These are phyloP conservation scores for Andrena flavipes DNA, from an alignment of 2,888 invertebrate species.

Conservation along the genomic window DNA sequence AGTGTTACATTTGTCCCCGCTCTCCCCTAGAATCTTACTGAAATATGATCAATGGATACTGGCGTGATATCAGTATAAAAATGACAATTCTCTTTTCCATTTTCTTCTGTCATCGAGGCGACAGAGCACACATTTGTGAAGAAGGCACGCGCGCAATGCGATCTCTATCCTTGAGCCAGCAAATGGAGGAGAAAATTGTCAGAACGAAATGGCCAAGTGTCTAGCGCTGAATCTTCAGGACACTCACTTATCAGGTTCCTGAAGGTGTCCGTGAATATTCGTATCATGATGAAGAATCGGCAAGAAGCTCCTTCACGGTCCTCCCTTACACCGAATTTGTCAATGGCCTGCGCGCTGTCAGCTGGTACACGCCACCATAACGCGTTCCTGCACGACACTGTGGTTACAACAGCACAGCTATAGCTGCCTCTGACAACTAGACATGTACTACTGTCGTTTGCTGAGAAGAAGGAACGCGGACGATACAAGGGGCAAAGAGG, in stretches of 20 bases:
- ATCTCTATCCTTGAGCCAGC: not conserved
- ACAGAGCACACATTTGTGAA: not conserved
- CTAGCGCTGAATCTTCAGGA: conserved; percentile 29
- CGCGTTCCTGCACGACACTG: conserved; percentile 63
- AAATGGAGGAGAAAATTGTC: not conserved
- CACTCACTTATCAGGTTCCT: conserved; percentile 82
- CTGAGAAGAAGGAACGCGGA: too few species aligned
- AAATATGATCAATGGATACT: too few species aligned
- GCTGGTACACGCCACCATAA: conserved; percentile 69
- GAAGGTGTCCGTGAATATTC: conserved; percentile 81
- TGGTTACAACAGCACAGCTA: conserved; percentile 48
- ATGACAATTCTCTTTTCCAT: too few species aligned
- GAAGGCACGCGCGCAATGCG: too few species aligned
- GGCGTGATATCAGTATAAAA: too few species aligned
- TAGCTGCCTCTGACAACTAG: conserved; percentile 48
- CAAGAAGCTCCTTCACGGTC: conserved; percentile 34
- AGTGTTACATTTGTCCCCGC: too few species aligned
- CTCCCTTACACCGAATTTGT: conserved; percentile 44
- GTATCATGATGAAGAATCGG: conserved; percentile 77
- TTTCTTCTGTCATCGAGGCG: not conserved
- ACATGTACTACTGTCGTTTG: conserved; percentile 15
- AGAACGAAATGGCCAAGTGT: not conserved
- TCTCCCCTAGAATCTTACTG: too few species aligned
- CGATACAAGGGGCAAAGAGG: too few species aligned
- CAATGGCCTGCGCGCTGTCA: conserved; percentile 57